phyloP scores from a whole-genome alignment of 2,888 invertebrate species.

The Drosophila buzzatii region DNA sequence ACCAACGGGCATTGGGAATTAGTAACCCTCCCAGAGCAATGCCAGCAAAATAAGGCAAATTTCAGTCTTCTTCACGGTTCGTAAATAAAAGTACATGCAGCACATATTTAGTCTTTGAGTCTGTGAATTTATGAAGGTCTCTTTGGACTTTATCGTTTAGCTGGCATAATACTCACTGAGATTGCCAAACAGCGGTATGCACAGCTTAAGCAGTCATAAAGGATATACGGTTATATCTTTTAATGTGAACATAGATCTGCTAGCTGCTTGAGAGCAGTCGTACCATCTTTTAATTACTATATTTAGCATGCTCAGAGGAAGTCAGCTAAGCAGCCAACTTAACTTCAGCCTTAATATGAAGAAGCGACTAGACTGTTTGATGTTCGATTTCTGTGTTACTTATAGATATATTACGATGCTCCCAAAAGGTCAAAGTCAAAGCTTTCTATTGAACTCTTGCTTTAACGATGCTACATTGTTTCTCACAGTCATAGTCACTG shows the following conservation, averaged over 20 bases:
- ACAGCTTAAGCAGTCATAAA: no score
- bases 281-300: no score
- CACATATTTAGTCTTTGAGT: not conserved
- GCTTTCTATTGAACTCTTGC: no score
- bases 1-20: slow-evolving; percentile 48
- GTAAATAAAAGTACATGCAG: not conserved
- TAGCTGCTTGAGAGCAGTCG: no score
- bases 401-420: no score
- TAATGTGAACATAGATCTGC: no score
- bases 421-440: no score
- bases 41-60: slow-evolving; percentile 49
- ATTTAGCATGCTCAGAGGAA: no score
- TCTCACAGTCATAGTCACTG: no score
- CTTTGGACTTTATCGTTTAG: not conserved
- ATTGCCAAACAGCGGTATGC: no score
- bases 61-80: slow-evolving; percentile 43
- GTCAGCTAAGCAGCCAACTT: not conserved
- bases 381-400: not conserved
- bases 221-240: no score
- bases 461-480: no score
- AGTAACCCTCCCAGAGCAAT: slow-evolving; percentile 10
- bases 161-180: not conserved
- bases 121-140: not conserved
- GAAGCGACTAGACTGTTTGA: not conserved
- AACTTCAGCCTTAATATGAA: not conserved